Evolutionary conservation across 2,113 vertebrate genomes (phyloP).

Genomic region (Rana temporaria): DNA sequence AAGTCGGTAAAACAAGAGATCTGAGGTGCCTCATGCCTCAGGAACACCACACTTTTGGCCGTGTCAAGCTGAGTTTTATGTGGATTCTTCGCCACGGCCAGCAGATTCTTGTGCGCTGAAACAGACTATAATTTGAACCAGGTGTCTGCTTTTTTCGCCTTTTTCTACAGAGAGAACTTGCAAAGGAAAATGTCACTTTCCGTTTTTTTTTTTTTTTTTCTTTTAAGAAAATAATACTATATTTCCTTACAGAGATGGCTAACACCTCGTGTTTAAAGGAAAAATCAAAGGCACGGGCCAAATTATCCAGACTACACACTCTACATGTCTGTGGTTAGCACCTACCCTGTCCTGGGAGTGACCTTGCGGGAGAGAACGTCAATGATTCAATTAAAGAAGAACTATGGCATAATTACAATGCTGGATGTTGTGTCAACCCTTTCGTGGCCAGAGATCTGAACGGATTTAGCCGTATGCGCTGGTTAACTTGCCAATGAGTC

Average conservation of each 20-base stretch:
- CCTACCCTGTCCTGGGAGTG: neutral
- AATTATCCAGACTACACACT: neutral
- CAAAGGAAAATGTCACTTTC: conserved; percentile 56
- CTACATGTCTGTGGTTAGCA: conserved; percentile 8
- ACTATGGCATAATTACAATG: too few species aligned
- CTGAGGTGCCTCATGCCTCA: conserved; percentile 57
- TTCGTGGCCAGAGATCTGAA: too few species aligned
- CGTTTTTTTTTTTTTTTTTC: conserved; percentile 16
- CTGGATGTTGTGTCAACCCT: too few species aligned
- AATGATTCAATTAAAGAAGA: too few species aligned
- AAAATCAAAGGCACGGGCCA: neutral
- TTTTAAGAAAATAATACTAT: conserved; percentile 27
- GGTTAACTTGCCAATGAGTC: too few species aligned
- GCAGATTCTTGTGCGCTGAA: conserved; percentile 72
- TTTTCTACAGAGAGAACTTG: conserved; percentile 65
- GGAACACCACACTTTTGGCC: conserved; percentile 63
- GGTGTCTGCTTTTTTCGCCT: conserved; percentile 62
- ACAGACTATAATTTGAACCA: conserved; percentile 73
- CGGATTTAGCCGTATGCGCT: too few species aligned
- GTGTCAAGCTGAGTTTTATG: conserved; percentile 58
- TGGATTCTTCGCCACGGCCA: conserved; percentile 68
- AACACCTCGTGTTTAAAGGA: conserved; percentile 20
- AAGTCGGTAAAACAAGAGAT: conserved; percentile 48
- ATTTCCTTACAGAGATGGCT: conserved; percentile 18
- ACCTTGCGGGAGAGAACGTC: too few species aligned